Conservation (phyloP, 1,140 invertebrate species). For the Tetramorium parvispinum region DNA sequence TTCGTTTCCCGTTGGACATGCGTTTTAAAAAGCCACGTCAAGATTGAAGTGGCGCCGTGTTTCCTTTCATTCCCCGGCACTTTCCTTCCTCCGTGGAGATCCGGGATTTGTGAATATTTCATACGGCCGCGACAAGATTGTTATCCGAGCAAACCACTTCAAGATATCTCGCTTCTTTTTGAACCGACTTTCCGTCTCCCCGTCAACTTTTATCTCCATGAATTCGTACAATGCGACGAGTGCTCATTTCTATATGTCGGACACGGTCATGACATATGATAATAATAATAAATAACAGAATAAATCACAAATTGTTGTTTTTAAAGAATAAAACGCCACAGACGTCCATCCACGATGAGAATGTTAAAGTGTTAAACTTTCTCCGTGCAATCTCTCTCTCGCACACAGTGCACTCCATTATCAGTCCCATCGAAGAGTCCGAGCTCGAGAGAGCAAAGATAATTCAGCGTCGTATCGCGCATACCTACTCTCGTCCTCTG, state of each 20-base stretch:
- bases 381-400: slow-evolving; percentile 24
- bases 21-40: slow-evolving; percentile 38
- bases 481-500: background rate
- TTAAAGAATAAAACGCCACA: background rate
- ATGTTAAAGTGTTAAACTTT: slow-evolving; percentile 38
- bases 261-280: background rate
- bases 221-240: background rate
- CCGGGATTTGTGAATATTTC: slow-evolving; percentile 55
- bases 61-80: background rate
- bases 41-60: slow-evolving; percentile 41
- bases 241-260: background rate
- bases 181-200: background rate
- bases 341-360: background rate
- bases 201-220: background rate
- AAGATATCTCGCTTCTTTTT: slow-evolving; percentile 13
- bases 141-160: slow-evolving; percentile 40
- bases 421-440: slow-evolving; percentile 41
- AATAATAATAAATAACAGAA: background rate
- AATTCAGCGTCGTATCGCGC: slow-evolving; percentile 40
- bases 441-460: slow-evolving; percentile 34
- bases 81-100: slow-evolving; percentile 2
- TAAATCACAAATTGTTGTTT: background rate
- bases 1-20: slow-evolving; percentile 28
- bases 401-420: background rate
- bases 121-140: slow-evolving; percentile 32